These are phyloP conservation scores for Trichoplusia ni DNA, from an alignment of 1,140 invertebrate species.

Conservation along the genomic window DNA sequence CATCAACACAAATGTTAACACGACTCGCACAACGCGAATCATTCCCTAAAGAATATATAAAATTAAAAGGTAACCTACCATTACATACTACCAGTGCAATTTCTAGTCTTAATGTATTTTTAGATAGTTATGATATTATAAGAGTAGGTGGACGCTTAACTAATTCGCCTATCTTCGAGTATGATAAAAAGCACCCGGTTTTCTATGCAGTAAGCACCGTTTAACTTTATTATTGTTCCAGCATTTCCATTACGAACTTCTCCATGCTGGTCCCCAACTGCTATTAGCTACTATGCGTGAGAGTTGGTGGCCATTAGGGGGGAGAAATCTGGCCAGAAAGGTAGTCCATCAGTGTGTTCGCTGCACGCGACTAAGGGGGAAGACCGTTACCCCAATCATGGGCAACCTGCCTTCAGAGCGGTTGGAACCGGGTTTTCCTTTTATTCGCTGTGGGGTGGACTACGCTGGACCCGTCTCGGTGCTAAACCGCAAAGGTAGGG, in stretches of 20 bases:
- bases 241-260: constrained; percentile 14
- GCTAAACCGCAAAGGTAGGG: constrained; percentile 44
- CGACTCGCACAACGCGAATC: constrained; percentile 29
- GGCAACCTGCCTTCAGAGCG: constrained; percentile 35
- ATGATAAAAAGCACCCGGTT: constrained; percentile 41
- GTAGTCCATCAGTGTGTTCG: constrained; percentile 17
- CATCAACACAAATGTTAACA: constrained; percentile 22
- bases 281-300: constrained; percentile 25
- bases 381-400: constrained; percentile 26
- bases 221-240: constrained; percentile 31
- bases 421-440: constrained; percentile 32
- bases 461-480: constrained; percentile 57
- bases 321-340: constrained; percentile 34
- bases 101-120: constrained; percentile 46
- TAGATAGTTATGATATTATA: constrained; percentile 47
- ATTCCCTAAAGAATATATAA: constrained; percentile 25
- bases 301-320: constrained; percentile 35
- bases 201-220: constrained; percentile 36
- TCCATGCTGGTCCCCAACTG: constrained; percentile 34
- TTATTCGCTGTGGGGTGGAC: constrained; percentile 47
- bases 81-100: constrained; percentile 8
- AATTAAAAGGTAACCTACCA: background rate
- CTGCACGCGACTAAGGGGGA: constrained; percentile 23
- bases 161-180: constrained; percentile 38
- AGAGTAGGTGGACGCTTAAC: constrained; percentile 55